Evolutionary conservation across 1,140 invertebrate genomes (phyloP).

Genomic region (Lysiphlebus fabarum): DNA sequence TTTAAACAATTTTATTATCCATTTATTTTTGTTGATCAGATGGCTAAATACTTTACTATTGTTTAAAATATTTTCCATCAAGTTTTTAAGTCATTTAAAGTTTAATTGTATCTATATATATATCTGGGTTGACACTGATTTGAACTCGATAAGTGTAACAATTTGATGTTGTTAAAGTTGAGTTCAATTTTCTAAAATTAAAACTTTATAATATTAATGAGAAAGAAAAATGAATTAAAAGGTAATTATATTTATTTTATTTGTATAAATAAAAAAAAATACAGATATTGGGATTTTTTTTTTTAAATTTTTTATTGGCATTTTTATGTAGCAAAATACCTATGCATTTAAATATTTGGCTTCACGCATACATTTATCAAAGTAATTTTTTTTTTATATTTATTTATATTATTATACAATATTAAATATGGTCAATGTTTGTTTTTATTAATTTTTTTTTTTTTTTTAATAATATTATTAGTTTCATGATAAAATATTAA

Average conservation of each 20-base stretch:
- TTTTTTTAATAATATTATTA: constrained; percentile 4
- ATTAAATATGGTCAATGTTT: constrained; percentile 50
- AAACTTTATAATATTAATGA: too few species aligned
- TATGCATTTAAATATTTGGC: constrained; percentile 55
- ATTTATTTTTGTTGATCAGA: too few species aligned
- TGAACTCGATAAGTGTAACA: too few species aligned
- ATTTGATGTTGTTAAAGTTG: too few species aligned
- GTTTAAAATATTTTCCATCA: too few species aligned
- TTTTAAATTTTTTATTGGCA: constrained; percentile 43
- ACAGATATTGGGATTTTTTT: neutral
- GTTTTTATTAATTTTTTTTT: constrained; percentile 33
- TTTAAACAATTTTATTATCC: too few species aligned
- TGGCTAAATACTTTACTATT: too few species aligned
- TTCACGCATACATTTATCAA: constrained; percentile 44
- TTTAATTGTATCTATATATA: too few species aligned
- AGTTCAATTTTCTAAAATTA: too few species aligned
- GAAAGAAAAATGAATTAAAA: neutral
- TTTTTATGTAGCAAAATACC: constrained; percentile 53
- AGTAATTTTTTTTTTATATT: constrained; percentile 39
- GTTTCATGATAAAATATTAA: constrained; percentile 21
- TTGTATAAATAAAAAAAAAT: too few species aligned
- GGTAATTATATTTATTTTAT: neutral
- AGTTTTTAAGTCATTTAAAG: too few species aligned
- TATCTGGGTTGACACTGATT: too few species aligned
- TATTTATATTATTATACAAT: constrained; percentile 52